Evolutionary conservation across 1,140 invertebrate genomes (phyloP).

Genomic region (Bombus breviceps): DNA sequence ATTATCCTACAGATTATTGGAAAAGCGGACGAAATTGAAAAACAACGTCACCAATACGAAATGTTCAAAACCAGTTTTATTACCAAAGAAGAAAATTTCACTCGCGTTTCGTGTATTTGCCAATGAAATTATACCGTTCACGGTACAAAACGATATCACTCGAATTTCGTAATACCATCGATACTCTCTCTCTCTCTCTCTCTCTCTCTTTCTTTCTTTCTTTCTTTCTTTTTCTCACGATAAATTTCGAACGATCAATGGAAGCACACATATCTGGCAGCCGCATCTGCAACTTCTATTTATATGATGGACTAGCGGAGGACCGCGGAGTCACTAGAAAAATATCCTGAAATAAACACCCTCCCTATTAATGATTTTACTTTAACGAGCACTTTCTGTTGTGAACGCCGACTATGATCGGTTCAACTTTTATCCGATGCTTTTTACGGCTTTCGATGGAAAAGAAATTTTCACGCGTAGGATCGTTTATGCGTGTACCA

Average conservation of each 20-base stretch:
- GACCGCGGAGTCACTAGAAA: conserved; percentile 76
- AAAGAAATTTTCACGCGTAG: too few species aligned
- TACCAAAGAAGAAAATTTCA: background rate
- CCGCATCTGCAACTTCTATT: conserved; percentile 73
- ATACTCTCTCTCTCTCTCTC: too few species aligned
- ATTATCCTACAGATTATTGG: too few species aligned
- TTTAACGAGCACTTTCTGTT: conserved; percentile 1
- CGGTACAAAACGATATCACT: background rate
- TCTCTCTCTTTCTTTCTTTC: background rate
- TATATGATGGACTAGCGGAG: conserved; percentile 69
- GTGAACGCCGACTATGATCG: background rate
- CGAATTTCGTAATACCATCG: conserved; percentile 9
- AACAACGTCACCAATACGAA: too few species aligned
- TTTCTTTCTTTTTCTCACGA: background rate
- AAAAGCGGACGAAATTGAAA: too few species aligned
- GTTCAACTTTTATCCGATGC: background rate
- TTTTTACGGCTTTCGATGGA: too few species aligned
- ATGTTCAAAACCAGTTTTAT: background rate
- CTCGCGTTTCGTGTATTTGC: background rate
- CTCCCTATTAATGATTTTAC: conserved; percentile 46
- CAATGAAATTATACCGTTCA: background rate
- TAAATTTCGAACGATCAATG: conserved; percentile 34
- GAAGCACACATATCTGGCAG: conserved; percentile 28
- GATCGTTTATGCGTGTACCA: too few species aligned
- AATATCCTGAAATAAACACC: conserved; percentile 80